Conservation (phyloP, 1,140 invertebrate genomes). For the Diorhabda carinulata region DNA sequence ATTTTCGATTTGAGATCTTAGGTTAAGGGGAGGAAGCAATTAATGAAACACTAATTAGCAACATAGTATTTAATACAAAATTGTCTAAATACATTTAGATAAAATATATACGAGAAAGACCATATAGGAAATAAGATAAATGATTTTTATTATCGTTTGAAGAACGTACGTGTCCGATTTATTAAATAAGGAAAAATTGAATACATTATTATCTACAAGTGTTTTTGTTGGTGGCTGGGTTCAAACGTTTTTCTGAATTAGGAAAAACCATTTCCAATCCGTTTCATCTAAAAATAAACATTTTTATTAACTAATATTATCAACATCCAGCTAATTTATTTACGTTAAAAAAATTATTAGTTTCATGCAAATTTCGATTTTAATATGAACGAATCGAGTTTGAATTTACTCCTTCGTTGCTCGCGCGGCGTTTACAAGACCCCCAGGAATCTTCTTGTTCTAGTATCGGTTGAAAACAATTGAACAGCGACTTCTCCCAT, state of each 20-base stretch:
- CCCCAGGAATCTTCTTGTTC: too few relatives aligned
- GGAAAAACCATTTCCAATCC: constrained; percentile 19
- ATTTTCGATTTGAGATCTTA: too few relatives aligned
- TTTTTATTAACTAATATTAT: constrained; percentile 1
- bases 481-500: too few relatives aligned
- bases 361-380: too few relatives aligned
- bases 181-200: constrained; percentile 1
- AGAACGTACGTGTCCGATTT: constrained; percentile 1
- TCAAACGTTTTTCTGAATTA: constrained; percentile 21
- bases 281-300: constrained; percentile 20
- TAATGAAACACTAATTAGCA: constrained; percentile 16
- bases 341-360: too few relatives aligned
- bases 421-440: too few relatives aligned
- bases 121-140: constrained; percentile 12
- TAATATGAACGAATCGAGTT: too few relatives aligned
- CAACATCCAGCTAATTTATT: background rate
- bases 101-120: constrained; percentile 13
- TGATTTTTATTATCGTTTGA: constrained; percentile 6
- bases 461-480: too few relatives aligned
- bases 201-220: constrained; percentile 7
- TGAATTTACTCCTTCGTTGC: too few relatives aligned
- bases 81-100: constrained; percentile 7
- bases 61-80: constrained; percentile 13
- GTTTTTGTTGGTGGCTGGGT: constrained; percentile 4
- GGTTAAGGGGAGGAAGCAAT: background rate